phyloP scores from a whole-genome alignment of 2,888 invertebrate genomes.

The Ceraclea dissimilis region DNA sequence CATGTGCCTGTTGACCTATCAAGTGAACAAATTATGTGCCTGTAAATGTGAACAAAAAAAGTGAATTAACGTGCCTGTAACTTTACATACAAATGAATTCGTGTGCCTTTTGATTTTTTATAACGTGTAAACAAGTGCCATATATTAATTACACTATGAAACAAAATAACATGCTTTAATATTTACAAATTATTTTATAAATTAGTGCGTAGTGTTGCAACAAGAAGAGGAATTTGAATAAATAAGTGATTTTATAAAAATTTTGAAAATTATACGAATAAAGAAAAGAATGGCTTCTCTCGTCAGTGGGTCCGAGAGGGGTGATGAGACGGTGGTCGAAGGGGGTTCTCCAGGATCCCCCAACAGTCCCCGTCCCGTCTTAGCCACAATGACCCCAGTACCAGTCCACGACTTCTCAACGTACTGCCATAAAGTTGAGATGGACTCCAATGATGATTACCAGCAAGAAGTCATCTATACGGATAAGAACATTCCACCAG shows the following conservation, averaged over 20 bases:
- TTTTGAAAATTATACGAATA: constrained; percentile 30
- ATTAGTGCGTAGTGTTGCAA: constrained; percentile 4
- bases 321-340: constrained; percentile 25
- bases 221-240: not conserved
- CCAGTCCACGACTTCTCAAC: constrained; percentile 64
- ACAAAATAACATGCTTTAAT: constrained; percentile 1
- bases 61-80: not conserved
- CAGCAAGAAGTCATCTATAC: constrained; percentile 53
- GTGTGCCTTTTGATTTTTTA: not conserved
- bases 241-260: not conserved
- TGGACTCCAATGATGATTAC: constrained; percentile 53
- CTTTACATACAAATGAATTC: too few relatives aligned
- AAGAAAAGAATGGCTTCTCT: constrained; percentile 32
- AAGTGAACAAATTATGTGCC: not conserved
- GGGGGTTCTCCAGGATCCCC: constrained; percentile 46
- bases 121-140: constrained; percentile 25
- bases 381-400: constrained; percentile 83
- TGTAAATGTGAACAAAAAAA: not conserved
- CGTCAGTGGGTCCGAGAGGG: constrained; percentile 24
- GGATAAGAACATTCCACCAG: constrained; percentile 51
- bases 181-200: not conserved
- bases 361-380: constrained; percentile 63
- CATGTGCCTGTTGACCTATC: not conserved
- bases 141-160: constrained; percentile 11
- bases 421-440: constrained; percentile 53